These are phyloP conservation scores for Mirza zaza DNA, from an alignment of 2,113 vertebrate genomes.

Conservation along the genomic window DNA sequence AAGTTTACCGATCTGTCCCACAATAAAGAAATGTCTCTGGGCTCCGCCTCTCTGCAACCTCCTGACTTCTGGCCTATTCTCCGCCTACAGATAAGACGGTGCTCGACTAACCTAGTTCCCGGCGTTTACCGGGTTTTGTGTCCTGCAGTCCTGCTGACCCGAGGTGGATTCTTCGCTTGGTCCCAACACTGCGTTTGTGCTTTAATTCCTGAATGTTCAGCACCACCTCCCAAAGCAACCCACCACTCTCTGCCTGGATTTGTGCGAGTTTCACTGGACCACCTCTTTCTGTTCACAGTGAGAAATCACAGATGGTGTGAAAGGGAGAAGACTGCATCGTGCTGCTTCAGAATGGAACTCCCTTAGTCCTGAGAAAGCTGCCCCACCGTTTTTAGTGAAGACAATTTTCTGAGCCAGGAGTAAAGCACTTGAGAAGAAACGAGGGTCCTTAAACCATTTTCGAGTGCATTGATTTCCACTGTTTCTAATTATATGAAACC, in stretches of 20 bases:
- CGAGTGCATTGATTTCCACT: not conserved
- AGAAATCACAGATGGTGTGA: not conserved
- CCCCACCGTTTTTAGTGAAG: not conserved
- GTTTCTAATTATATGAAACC: constrained; percentile 7
- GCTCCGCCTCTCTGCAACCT: not conserved
- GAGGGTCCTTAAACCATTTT: not conserved
- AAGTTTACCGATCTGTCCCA: not conserved
- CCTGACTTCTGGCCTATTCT: not conserved
- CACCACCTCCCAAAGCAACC: not conserved
- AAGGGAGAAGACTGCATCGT: not conserved
- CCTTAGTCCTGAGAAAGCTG: not conserved
- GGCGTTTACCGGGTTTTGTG: not conserved
- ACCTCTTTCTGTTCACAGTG: not conserved
- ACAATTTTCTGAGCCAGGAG: not conserved
- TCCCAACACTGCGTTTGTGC: not conserved
- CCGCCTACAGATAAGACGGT: not conserved
- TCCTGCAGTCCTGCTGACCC: not conserved
- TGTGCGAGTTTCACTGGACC: not conserved
- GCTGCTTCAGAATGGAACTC: not conserved
- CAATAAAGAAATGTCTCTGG: not conserved
- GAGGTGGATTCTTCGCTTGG: not conserved
- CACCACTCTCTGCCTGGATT: not conserved
- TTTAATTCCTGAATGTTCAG: not conserved
- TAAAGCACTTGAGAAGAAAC: not conserved
- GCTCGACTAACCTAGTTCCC: not conserved